Evolutionary conservation across 2,113 vertebrate genomes (phyloP).

Genomic region (Alouatta palliata): DNA sequence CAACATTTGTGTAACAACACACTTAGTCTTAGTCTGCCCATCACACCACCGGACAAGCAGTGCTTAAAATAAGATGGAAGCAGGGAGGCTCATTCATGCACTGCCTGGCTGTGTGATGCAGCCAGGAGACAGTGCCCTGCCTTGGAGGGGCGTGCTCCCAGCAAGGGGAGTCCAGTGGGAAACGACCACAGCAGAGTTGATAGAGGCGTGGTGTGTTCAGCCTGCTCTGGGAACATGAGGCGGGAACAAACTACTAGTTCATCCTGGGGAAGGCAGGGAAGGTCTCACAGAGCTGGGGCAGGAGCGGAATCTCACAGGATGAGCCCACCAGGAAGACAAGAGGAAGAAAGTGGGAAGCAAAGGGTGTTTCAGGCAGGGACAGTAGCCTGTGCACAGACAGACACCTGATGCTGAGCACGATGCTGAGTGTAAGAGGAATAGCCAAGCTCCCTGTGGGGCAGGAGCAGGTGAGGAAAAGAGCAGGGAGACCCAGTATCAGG

Average conservation of each 20-base stretch:
- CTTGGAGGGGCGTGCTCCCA: not conserved
- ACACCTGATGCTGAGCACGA: not conserved
- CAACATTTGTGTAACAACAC: not conserved
- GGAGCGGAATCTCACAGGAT: not conserved
- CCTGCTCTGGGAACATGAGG: not conserved
- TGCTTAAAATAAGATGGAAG: not conserved
- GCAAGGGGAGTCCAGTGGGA: not conserved
- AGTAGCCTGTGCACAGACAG: fast-evolving
- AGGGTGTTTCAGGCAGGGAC: not conserved
- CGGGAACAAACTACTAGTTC: not conserved
- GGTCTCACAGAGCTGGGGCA: not conserved
- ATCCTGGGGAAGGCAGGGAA: not conserved
- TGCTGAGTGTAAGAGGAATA: not conserved
- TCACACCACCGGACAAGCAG: not conserved
- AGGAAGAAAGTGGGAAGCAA: not conserved
- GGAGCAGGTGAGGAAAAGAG: not conserved
- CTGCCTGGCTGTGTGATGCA: fast-evolving
- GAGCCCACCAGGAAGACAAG: not conserved
- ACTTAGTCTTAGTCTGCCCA: not conserved
- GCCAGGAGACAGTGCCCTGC: not conserved
- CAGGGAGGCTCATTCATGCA: not conserved
- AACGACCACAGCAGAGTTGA: not conserved
- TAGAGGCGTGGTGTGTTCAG: fast-evolving
- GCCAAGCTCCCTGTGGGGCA: not conserved
- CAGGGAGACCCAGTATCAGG: too few species aligned